phyloP scores from a whole-genome alignment of 2,888 invertebrate species.

The Latrodectus elegans region DNA sequence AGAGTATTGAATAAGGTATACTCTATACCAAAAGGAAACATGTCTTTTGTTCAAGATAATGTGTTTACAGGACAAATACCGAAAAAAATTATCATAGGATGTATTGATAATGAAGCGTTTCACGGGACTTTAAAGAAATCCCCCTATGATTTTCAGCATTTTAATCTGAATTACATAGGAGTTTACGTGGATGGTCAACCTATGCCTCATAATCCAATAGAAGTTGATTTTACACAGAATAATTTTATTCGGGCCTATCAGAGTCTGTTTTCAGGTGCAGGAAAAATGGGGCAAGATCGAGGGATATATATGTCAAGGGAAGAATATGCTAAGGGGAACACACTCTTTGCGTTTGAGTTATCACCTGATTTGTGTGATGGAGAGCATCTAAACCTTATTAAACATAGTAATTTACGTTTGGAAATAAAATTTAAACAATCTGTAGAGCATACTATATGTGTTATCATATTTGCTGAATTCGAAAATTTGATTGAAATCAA shows the following conservation, averaged over 20 bases:
- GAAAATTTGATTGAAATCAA: slow-evolving; percentile 19
- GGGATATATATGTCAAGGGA: slow-evolving; percentile 17
- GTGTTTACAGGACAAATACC: slow-evolving; percentile 73
- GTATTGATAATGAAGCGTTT: slow-evolving; percentile 16
- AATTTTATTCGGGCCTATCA: slow-evolving; percentile 71
- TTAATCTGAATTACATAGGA: slow-evolving; percentile 13
- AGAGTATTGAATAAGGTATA: slow-evolving; percentile 30
- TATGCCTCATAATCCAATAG: slow-evolving; percentile 18
- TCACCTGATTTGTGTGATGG: slow-evolving; percentile 23
- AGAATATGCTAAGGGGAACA: slow-evolving; percentile 17
- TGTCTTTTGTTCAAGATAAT: slow-evolving; percentile 73
- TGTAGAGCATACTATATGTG: neutral
- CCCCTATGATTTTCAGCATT: slow-evolving; percentile 21
- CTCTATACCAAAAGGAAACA: slow-evolving; percentile 50
- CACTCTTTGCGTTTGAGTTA: slow-evolving; percentile 28
- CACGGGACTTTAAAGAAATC: neutral
- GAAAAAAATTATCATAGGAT: neutral
- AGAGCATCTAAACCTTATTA: slow-evolving; percentile 19
- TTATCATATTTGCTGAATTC: slow-evolving; percentile 8
- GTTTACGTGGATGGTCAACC: slow-evolving; percentile 43
- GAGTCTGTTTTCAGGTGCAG: slow-evolving; percentile 71
- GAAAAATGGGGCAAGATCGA: slow-evolving; percentile 48
- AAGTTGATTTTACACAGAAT: slow-evolving; percentile 22
- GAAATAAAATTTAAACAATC: slow-evolving; percentile 22
- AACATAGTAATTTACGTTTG: slow-evolving; percentile 21